A percentile compares a stretch with the other conserved stretches of the same genome.
Evolutionary conservation across 2,888 invertebrate genomes (phyloP).

Genomic region (Caradrina kadenii): DNA sequence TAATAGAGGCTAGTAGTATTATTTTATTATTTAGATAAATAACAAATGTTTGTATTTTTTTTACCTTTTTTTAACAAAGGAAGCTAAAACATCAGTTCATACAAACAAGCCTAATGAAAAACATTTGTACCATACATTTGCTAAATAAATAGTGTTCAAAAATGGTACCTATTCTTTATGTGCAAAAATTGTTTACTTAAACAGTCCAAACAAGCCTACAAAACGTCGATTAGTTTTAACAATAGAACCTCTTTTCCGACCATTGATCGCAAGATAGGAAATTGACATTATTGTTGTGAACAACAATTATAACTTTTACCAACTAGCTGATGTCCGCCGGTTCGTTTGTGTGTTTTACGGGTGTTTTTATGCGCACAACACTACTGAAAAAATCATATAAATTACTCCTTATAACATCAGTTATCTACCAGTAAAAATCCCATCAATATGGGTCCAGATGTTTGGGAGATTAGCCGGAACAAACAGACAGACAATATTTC

Average conservation of each 20-base stretch:
- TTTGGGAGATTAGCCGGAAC: no score
- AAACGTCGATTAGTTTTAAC: constrained; percentile 17
- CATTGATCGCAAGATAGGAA: background rate
- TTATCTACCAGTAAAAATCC: no score
- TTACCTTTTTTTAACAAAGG: background rate
- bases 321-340: background rate
- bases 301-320: background rate
- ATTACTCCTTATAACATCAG: no score
- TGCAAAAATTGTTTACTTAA: background rate
- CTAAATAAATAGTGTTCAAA: background rate
- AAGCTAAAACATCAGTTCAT: background rate
- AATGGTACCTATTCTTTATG: background rate
- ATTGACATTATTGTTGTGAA: constrained; percentile 1
- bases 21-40: no score
- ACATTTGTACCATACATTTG: constrained; percentile 15
- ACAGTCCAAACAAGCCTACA: background rate
- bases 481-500: no score
- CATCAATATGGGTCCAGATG: no score
- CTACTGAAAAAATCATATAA: no score
- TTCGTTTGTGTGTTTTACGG: no score
- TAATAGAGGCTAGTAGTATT: no score
- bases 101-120: constrained; percentile 5
- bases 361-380: no score
- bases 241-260: constrained; percentile 14
- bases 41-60: no score